Evolutionary conservation across 2,113 vertebrate species (phyloP).

Genomic region (Mola mola): DNA sequence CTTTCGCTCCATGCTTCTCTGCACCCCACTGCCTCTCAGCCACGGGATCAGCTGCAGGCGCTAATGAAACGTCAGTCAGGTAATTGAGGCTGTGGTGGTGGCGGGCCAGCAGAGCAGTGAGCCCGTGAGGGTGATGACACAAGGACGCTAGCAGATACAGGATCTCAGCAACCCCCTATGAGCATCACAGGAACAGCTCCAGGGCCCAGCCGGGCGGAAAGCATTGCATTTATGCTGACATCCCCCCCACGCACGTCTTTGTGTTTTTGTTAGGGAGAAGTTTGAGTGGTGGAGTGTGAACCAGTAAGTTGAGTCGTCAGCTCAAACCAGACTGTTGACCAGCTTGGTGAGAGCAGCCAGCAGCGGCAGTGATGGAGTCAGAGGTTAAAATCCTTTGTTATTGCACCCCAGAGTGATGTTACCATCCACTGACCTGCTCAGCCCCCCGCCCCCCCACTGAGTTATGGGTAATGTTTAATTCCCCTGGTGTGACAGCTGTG

Average conservation of each 20-base stretch:
- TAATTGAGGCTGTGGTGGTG: slow-evolving; percentile 80
- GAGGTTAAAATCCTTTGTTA: slow-evolving; percentile 80
- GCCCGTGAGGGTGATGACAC: slow-evolving; percentile 73
- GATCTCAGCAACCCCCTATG: slow-evolving; percentile 56
- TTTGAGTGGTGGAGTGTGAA: slow-evolving; percentile 36
- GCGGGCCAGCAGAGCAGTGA: slow-evolving; percentile 74
- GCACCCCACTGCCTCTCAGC: slow-evolving; percentile 78
- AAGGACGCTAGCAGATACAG: slow-evolving; percentile 56
- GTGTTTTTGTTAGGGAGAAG: slow-evolving; percentile 48
- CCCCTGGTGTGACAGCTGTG: slow-evolving; percentile 73
- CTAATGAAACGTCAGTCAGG: slow-evolving; percentile 83
- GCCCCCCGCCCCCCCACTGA: slow-evolving; percentile 66
- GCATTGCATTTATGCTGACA: slow-evolving; percentile 66
- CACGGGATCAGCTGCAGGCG: slow-evolving; percentile 80
- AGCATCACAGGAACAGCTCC: slow-evolving; percentile 57
- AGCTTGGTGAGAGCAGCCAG: slow-evolving; percentile 38
- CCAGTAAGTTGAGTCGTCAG: slow-evolving; percentile 39
- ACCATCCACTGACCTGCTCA: slow-evolving; percentile 71
- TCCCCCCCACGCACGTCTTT: slow-evolving; percentile 22
- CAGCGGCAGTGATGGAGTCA: slow-evolving; percentile 59
- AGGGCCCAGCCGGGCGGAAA: slow-evolving; percentile 58
- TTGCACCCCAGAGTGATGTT: slow-evolving; percentile 76
- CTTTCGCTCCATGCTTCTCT: slow-evolving; percentile 62
- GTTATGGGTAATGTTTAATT: slow-evolving; percentile 82
- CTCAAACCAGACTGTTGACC: slow-evolving; percentile 56